Base-by-base conservation (phyloP, 2,113 vertebrate species). In the Paracanthobrama guichenoti region DNA sequence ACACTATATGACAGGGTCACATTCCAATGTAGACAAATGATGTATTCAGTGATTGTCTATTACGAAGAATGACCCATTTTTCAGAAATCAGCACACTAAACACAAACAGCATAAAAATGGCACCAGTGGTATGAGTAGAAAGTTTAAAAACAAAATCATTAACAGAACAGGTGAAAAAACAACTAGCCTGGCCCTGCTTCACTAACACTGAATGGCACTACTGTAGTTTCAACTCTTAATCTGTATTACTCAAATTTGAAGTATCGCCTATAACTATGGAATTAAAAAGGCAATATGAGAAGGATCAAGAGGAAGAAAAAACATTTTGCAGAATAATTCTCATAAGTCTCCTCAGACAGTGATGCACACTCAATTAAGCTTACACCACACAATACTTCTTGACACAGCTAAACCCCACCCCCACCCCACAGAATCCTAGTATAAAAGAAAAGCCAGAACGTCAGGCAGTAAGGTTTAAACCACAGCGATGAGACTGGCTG, bases 341-440 rank as follows among this genome's bases (percentile, higher is more conserved):
- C n/a, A n/a, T n/a, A n/a, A n/a, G n/a, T 31, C 44, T 76, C 48
- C 77, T 39, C 35, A 80, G 12, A 62, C 71, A 48, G 50, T 6
- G 53, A 75, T 71, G 75, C 24, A 69, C 12, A 48, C 50, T 75
- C 69, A 86, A 87, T 75, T 8, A 28, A 35, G 31, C 66, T 42
- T 72, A 64, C 31, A 13, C 20, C 48, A 20, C 44, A 74, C 10
- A 42, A 74, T 31, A 53, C 26, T 57, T 84, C 18, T 87, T 18
- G 87, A 93, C 93, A 93, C 93, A 93, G 92, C 89, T 84, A 89
- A 90, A 91, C 77, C 91, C 11, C 24, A 16, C 18, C 3, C 20
- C 18, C 20, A 50, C 13, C 53, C 53, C 20, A 55, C 53, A 28
- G 62, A 69, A 78, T 53, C 35, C 57, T 66, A 79, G 18, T 92